Base-by-base conservation (phyloP, 92 coral and sea anemone genomes). In the Umimayanthus chanpuru region DNA sequence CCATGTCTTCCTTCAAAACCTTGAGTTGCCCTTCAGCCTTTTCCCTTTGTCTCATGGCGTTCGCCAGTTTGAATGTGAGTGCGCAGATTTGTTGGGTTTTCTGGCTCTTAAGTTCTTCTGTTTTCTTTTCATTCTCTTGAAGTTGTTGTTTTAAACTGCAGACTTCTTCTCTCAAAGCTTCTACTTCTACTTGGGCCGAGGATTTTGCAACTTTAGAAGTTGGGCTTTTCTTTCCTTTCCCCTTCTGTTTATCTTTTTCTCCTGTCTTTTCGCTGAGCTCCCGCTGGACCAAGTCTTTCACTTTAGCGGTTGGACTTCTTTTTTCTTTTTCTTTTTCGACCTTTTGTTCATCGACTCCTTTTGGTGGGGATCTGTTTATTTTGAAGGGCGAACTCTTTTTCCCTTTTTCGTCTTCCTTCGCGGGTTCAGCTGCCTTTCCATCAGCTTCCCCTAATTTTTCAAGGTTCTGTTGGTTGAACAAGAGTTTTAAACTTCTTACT, bases 51-150 rank as follows among this genome's bases (percentile, higher is more conserved):
- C 95, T 91, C 32, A 94, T 90, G 29, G 95, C 95, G 29, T 91
- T 94, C 70, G 95, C 98, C 14, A 94, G 94, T 47, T 94, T 94
- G 76, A 91, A 91, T 4, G 98, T 94, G 36, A 94, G 88, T 16
- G 93, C 91, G 18, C 93, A 87, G 0, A 94, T 85, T 85, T 94
- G 98, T 73, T 93, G 94, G 21, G 91, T 87, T 80, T 94, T 94
- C 55, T 93, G 88, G 49, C 96, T 77, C 80, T 93, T 94, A 79
- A 91, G 89, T n/a, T 93, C 96, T 29, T 64, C 88, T 12, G 80
- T 79, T 30, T 85, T 85, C 76, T 81, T 91, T 76, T 89, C 83
- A 78, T 91, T 94, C n/a, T 86, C 88, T 68, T 89, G 89, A 70
- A 94, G 78, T 40, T 94, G 93, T 25, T 85, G 90, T 64, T 80